phyloP scores from a whole-genome alignment of 2,113 vertebrate genomes.

The Solea senegalensis region DNA sequence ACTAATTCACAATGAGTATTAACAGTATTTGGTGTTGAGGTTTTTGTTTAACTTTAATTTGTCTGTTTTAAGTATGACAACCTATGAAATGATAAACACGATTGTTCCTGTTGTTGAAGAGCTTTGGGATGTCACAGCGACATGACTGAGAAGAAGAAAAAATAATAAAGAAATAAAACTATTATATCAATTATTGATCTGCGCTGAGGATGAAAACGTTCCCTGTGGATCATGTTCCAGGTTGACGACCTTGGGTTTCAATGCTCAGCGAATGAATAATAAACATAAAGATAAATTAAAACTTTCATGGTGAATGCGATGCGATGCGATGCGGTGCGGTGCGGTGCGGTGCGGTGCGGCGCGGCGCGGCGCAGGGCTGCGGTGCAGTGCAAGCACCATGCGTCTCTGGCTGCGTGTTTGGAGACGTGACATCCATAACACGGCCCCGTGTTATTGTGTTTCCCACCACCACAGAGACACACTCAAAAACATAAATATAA shows the following conservation, averaged over 20 bases:
- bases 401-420: constrained; percentile 28
- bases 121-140: background rate
- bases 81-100: no score
- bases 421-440: constrained; percentile 24
- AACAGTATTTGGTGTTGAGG: no score
- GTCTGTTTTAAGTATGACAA: no score
- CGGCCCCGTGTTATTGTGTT: background rate
- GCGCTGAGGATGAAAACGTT: constrained; percentile 27
- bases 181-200: constrained; percentile 41
- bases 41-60: no score
- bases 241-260: constrained; percentile 19
- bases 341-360: background rate
- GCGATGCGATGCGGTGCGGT: background rate
- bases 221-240: constrained; percentile 23
- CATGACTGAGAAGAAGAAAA: background rate
- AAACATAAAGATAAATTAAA: constrained; percentile 43
- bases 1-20: no score
- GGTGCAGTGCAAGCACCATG: constrained; percentile 2
- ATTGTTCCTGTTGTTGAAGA: no score
- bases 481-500: no score
- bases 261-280: constrained; percentile 36
- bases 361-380: constrained; percentile 10
- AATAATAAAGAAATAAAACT: background rate
- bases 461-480: no score
- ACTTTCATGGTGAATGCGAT: constrained; percentile 10